phyloP scores from a whole-genome alignment of 2,113 vertebrate genomes.

The Archilochus colubris region DNA sequence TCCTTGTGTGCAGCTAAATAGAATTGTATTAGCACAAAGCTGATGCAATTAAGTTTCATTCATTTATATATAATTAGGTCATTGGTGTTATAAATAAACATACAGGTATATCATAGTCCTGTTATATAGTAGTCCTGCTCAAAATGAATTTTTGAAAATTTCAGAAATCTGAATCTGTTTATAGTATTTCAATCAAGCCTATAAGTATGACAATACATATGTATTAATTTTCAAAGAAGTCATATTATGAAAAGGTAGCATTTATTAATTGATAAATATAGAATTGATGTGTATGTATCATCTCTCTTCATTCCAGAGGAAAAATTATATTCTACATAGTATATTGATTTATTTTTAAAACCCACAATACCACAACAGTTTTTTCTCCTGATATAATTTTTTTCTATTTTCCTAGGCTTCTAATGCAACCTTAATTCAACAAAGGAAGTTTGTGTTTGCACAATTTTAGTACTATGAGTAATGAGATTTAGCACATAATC shows the following conservation, averaged over 20 bases:
- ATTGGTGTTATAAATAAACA: neutral
- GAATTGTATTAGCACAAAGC: neutral
- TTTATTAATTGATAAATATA: neutral
- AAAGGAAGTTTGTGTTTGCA: neutral
- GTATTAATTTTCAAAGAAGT: neutral
- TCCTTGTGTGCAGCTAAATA: neutral
- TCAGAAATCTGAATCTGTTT: neutral
- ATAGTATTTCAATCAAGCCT: neutral
- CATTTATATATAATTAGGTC: neutral
- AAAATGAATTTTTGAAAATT: neutral
- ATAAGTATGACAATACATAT: neutral
- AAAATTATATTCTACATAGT: neutral
- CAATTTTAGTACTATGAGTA: neutral
- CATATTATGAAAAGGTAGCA: neutral
- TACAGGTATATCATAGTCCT: neutral
- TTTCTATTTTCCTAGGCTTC: neutral
- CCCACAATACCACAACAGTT: fast-evolving
- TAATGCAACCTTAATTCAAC: fast-evolving
- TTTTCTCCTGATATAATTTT: neutral
- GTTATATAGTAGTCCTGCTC: neutral
- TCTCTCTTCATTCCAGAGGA: neutral
- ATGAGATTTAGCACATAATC: neutral
- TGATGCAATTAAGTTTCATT: neutral
- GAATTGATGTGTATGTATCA: fast-evolving
- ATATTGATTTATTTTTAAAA: neutral